phyloP scores from a whole-genome alignment of 2,113 vertebrate genomes.

The Ibidorhyncha struthersii region DNA sequence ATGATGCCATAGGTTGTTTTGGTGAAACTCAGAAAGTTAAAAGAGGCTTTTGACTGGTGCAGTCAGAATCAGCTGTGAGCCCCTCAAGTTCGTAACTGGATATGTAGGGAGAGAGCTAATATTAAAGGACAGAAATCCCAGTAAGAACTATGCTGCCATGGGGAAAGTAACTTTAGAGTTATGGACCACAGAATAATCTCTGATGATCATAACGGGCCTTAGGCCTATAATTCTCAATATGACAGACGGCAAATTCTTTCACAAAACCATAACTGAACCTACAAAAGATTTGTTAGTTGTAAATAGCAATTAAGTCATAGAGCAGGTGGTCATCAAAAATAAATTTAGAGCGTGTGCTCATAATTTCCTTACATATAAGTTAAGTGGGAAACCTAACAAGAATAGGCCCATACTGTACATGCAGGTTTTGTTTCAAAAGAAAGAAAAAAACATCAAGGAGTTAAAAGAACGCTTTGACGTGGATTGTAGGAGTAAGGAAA shows the following conservation, averaged over 20 bases:
- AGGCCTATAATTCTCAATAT: background rate
- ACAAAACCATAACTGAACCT: slow-evolving; percentile 2
- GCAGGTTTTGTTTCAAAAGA: background rate
- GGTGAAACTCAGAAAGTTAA: background rate
- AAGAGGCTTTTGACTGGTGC: background rate
- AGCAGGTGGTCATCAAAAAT: slow-evolving; percentile 32
- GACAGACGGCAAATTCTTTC: slow-evolving; percentile 2
- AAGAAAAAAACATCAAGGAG: background rate
- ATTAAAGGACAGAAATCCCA: background rate
- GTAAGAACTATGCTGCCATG: background rate
- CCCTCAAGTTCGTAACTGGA: background rate
- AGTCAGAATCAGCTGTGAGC: background rate
- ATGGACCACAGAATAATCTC: background rate
- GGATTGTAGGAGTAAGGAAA: background rate
- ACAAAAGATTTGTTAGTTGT: background rate
- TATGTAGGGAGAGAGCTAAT: background rate
- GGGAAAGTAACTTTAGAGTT: background rate
- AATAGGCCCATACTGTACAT: background rate
- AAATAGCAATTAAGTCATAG: slow-evolving; percentile 47
- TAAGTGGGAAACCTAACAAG: background rate
- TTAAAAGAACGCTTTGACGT: background rate
- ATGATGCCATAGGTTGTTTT: background rate
- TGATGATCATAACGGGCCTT: background rate
- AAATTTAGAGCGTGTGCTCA: background rate
- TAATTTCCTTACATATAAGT: background rate